Evolutionary conservation across 2,888 invertebrate genomes (phyloP).

Genomic region (Stenolophus ochropezus): DNA sequence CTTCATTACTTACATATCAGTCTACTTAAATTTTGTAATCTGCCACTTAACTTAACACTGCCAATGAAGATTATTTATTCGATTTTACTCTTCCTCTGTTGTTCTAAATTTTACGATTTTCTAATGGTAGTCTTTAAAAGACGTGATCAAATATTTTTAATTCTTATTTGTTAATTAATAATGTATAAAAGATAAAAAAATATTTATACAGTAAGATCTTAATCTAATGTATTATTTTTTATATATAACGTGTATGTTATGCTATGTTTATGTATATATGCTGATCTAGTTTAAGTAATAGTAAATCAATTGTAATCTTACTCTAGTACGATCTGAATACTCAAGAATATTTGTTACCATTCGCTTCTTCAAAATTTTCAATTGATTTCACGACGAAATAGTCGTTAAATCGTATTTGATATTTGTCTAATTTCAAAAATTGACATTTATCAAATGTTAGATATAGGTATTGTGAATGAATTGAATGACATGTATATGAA

Average conservation of each 20-base stretch:
- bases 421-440: slow-evolving; percentile 13
- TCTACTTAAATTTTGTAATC: slow-evolving; percentile 47
- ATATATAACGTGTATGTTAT: slow-evolving; percentile 40
- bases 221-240: slow-evolving; percentile 46
- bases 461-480: slow-evolving; percentile 45
- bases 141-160: slow-evolving; percentile 49
- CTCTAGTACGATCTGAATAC: slow-evolving; percentile 55
- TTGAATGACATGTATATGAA: slow-evolving; percentile 52
- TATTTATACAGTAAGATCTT: slow-evolving; percentile 43
- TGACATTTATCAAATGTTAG: slow-evolving; percentile 29
- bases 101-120: slow-evolving; percentile 30
- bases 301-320: slow-evolving; percentile 45
- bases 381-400: background rate
- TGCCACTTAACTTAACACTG: slow-evolving; percentile 38
- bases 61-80: slow-evolving; percentile 45
- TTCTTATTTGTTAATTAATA: slow-evolving; percentile 51
- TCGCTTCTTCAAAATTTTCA: background rate
- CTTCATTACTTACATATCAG: slow-evolving; percentile 43
- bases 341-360: slow-evolving; percentile 46
- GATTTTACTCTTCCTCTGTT: slow-evolving; percentile 31
- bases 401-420: slow-evolving; percentile 22
- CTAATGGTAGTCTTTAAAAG: slow-evolving; percentile 59
- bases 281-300: slow-evolving; percentile 36
- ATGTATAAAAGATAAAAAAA: slow-evolving; percentile 57
- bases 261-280: slow-evolving; percentile 56